Evolutionary conservation across 2,888 invertebrate species (phyloP).

Genomic region (Pyralis farinalis): DNA sequence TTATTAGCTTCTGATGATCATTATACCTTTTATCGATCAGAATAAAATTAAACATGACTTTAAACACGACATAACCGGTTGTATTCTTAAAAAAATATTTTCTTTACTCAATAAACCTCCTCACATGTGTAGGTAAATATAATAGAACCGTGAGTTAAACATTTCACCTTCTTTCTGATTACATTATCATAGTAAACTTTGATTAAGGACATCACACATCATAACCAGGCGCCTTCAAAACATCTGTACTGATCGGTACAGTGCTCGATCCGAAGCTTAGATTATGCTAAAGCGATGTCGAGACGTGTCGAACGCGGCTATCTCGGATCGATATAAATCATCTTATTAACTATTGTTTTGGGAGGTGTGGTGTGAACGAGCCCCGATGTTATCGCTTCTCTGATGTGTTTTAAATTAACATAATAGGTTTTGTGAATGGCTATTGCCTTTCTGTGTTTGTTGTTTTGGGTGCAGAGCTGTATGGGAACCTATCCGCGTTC

Average conservation of each 20-base stretch:
- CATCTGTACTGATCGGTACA: conserved; percentile 71
- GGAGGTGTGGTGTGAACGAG: conserved; percentile 80
- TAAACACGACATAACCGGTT: conserved; percentile 3
- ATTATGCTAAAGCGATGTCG: conserved; percentile 79
- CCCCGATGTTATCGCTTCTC: conserved; percentile 64
- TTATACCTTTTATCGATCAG: conserved; percentile 1
- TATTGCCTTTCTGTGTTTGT: conserved; percentile 69
- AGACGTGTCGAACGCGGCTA: conserved; percentile 72
- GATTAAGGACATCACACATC: conserved; percentile 21
- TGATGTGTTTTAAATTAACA: conserved; percentile 81
- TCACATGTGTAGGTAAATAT: too few relatives aligned
- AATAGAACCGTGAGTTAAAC: too few relatives aligned
- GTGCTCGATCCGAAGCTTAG: conserved; percentile 67
- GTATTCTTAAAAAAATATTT: conserved; percentile 2
- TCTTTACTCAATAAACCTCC: neutral
- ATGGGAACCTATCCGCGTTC: conserved; percentile 35
- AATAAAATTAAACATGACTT: conserved; percentile 7
- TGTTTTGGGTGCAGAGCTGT: conserved; percentile 43
- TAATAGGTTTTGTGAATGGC: conserved; percentile 81
- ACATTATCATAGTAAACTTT: conserved; percentile 8
- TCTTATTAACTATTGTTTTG: conserved; percentile 81
- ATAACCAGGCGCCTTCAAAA: conserved; percentile 36
- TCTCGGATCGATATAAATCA: conserved; percentile 79
- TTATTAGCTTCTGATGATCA: neutral
- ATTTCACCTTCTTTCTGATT: neutral